phyloP scores from a whole-genome alignment of 2,113 vertebrate species.

The Martes martes region DNA sequence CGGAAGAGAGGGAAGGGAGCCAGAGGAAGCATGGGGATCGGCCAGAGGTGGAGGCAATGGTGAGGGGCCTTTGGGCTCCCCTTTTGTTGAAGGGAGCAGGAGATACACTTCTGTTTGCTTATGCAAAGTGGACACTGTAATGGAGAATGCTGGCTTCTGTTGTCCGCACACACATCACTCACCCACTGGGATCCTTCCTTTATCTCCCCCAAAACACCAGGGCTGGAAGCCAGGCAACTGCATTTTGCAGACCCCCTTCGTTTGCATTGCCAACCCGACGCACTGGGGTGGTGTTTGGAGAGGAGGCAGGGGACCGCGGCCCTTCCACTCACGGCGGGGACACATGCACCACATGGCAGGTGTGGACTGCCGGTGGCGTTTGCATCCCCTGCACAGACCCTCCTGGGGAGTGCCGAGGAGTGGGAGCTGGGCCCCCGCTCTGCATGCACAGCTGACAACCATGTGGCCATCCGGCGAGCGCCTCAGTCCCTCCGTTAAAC shows the following conservation, averaged over 20 bases:
- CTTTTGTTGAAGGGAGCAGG: background rate
- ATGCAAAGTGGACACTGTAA: background rate
- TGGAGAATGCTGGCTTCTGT: background rate
- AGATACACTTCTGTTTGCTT: background rate
- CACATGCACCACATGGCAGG: background rate
- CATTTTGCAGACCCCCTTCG: background rate
- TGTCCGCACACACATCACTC: background rate
- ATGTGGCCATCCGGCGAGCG: background rate
- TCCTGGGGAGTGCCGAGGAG: background rate
- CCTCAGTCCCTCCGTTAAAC: background rate
- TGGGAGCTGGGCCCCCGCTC: background rate
- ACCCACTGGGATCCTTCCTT: background rate
- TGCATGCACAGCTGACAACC: background rate
- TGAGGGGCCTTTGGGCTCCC: background rate
- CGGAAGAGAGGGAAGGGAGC: background rate
- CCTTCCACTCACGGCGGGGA: background rate
- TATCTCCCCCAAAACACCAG: background rate
- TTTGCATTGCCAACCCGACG: background rate
- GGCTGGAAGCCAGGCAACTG: background rate
- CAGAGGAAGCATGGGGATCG: background rate
- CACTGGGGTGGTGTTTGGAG: background rate
- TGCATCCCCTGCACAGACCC: background rate
- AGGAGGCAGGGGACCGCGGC: background rate
- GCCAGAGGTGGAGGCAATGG: background rate
- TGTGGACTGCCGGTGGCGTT: background rate